These are phyloP conservation scores for Magallana angulata DNA, from an alignment of 1,140 invertebrate genomes.

Conservation along the genomic window DNA sequence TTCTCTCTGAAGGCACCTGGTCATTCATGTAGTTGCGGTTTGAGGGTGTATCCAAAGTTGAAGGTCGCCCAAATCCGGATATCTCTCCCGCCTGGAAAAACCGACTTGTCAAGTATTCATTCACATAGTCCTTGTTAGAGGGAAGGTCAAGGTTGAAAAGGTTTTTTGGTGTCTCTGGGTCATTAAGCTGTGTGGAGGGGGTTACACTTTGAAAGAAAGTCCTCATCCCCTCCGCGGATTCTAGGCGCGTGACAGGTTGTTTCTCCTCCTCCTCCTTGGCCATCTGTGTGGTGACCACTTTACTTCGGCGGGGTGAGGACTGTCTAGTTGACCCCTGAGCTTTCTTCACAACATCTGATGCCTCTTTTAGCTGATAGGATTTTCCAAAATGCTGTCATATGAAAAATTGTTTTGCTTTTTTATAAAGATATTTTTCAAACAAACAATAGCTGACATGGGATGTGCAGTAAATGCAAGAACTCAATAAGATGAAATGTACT, in stretches of 20 bases:
- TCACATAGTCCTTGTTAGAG: constrained; percentile 55
- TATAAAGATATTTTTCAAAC: too few relatives aligned
- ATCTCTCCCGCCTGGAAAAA: constrained; percentile 33
- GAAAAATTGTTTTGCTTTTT: background rate
- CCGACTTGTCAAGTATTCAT: constrained; percentile 48
- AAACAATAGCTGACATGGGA: too few relatives aligned
- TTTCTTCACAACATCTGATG: constrained; percentile 57
- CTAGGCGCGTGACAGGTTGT: constrained; percentile 34
- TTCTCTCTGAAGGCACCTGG: constrained; percentile 32
- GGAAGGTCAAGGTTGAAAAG: constrained; percentile 52
- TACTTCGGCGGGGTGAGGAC: background rate
- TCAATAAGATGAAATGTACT: too few relatives aligned
- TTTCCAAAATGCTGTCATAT: constrained; percentile 68
- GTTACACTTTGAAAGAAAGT: constrained; percentile 50
- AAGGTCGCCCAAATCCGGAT: background rate
- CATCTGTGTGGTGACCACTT: background rate
- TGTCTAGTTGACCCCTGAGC: constrained; percentile 6
- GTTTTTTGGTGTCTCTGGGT: constrained; percentile 39
- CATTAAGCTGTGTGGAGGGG: constrained; percentile 38
- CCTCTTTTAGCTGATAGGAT: constrained; percentile 56
- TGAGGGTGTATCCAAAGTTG: background rate
- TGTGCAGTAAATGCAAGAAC: too few relatives aligned
- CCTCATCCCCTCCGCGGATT: constrained; percentile 48
- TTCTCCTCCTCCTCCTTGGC: constrained; percentile 30
- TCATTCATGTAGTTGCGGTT: background rate